Percentiles rank a stretch among this genome's conserved stretches.
Evolutionary conservation across 2,113 vertebrate genomes (phyloP).

Genomic region (Cebus imitator): DNA sequence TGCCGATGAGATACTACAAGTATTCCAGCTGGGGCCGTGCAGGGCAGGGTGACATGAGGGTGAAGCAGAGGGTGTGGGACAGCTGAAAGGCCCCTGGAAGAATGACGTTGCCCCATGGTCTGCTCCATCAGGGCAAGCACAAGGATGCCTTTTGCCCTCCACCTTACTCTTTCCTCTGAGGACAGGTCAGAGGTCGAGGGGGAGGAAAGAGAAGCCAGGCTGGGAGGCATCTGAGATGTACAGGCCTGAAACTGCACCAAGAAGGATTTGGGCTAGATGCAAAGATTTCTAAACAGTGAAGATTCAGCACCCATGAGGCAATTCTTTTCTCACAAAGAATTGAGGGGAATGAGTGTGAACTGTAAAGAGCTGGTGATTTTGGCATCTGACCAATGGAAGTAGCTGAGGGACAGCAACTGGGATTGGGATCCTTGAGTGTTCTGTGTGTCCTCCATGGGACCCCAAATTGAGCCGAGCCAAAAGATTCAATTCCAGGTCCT

Average conservation of each 20-base stretch:
- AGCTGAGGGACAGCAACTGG: slow-evolving; percentile 41
- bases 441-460: background rate
- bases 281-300: slow-evolving; percentile 5
- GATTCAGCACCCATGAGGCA: background rate
- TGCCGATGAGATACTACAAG: slow-evolving; percentile 64
- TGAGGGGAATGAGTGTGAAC: background rate
- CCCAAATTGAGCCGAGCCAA: background rate
- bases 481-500: slow-evolving; percentile 48
- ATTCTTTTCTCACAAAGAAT: slow-evolving; percentile 12
- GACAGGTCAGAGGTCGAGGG: background rate
- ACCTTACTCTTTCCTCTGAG: background rate
- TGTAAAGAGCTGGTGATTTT: background rate
- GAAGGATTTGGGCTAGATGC: background rate
- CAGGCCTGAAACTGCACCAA: background rate
- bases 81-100: background rate
- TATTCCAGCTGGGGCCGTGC: background rate
- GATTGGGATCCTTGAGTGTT: background rate
- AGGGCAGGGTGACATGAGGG: background rate
- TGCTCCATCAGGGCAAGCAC: background rate
- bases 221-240: background rate
- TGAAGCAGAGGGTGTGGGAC: background rate
- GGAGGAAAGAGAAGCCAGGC: background rate
- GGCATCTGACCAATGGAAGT: background rate
- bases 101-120: background rate
- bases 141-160: background rate